Conservation (phyloP, 2,888 invertebrate genomes). For the Cataglyphis rosenhaueri region DNA sequence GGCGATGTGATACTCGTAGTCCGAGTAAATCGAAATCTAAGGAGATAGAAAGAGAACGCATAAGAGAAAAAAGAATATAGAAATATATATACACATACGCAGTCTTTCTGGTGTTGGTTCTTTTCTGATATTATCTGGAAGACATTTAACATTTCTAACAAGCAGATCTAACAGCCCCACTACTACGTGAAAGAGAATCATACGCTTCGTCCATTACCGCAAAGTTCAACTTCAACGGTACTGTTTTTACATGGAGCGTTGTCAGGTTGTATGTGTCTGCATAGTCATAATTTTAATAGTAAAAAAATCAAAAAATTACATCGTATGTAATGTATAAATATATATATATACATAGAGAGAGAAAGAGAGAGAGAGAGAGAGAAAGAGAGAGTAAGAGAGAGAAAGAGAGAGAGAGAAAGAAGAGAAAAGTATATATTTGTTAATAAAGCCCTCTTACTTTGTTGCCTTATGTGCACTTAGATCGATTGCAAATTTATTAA, state of each 20-base stretch:
- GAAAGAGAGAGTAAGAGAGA: neutral
- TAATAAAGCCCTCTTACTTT: conserved; percentile 62
- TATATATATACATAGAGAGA: conserved; percentile 1
- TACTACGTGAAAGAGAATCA: conserved; percentile 69
- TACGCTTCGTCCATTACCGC: conserved; percentile 72
- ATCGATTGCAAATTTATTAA: conserved; percentile 65
- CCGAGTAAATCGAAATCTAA: conserved; percentile 68
- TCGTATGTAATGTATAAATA: conserved; percentile 36
- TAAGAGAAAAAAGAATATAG: conserved; percentile 59
- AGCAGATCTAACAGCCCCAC: conserved; percentile 80
- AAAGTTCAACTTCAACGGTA: conserved; percentile 63
- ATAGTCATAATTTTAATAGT: conserved; percentile 65
- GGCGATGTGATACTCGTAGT: conserved; percentile 69
- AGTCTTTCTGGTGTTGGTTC: conserved; percentile 83
- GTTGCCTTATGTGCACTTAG: conserved; percentile 62
- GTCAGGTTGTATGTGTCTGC: conserved; percentile 60
- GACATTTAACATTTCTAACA: conserved; percentile 82
- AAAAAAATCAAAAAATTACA: conserved; percentile 57
- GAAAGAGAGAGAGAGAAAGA: conserved; percentile 6
- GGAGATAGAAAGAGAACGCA: conserved; percentile 47
- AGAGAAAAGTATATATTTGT: conserved; percentile 52
- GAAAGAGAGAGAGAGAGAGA: neutral
- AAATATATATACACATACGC: conserved; percentile 63
- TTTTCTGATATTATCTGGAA: conserved; percentile 80
- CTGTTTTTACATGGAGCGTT: conserved; percentile 63